Evolutionary conservation across 2,797 vertebrate genomes (phyloP), one percentile per base, ranked within the genome.

Genomic region (Diplodus puntazzo): DNA sequence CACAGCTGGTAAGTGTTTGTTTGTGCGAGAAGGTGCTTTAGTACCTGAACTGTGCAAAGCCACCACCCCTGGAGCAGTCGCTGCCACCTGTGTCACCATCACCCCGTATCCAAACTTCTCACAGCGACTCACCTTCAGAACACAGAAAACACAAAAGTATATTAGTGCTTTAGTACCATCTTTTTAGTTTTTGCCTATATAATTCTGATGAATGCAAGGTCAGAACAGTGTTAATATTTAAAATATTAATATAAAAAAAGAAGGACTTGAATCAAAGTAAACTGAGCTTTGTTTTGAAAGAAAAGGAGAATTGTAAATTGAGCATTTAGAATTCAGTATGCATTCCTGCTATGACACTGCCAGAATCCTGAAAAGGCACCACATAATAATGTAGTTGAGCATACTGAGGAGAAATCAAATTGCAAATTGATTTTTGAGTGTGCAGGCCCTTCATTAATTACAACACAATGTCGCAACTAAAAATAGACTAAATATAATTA

Each of bases 61-160:
- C 80, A 87, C 80, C 73, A 95, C 94, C 30, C 97, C 98, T 11
- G 94, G 92, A 69, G 97, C 96, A 27, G 96, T 97, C 10, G 96
- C 94, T 42, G 98, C 97, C 72, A 99, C 92, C 88, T 98, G 98
- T 14, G 97, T 95, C 87, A 98, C 92, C 94, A 99, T 97, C 80
- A 97, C 95, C 52, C 95, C 96, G 3, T 96, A 97, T 64, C 92
- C 97, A 92, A 96, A 97, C 79, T 97, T 97, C 90, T 97, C 97
- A 92, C 94, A 96, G 70, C 96, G 96, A 88, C 94, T 96, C 78
- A 96, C 94, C 98, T 99, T 57, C 63, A 60, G 17, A 45, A 57
- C 67, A 64, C 42, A 88, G 27, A 87, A 23, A 72, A 5, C 25
- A 21, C 6, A 1, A 10, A 52, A 25, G 49, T 6, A 20, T 21